phyloP scores from a whole-genome alignment of 2,113 vertebrate species.

The Stigmatopora nigra region DNA sequence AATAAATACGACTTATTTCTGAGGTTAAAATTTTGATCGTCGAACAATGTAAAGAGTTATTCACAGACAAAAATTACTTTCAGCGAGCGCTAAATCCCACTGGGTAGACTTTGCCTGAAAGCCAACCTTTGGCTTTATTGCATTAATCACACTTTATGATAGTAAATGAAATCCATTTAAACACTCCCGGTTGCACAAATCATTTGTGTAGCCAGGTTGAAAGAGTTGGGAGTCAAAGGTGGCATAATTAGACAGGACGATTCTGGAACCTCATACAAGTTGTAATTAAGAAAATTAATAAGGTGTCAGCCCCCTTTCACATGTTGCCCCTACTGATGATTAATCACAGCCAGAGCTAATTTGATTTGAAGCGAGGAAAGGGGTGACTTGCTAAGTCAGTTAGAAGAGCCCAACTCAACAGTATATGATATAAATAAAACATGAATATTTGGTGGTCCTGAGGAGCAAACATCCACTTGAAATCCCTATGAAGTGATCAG shows the following conservation, averaged over 20 bases:
- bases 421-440: conserved; percentile 72
- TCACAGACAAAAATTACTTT: not conserved
- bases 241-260: conserved; percentile 67
- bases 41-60: not conserved
- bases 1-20: not conserved
- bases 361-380: conserved; percentile 74
- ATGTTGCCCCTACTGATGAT: conserved; percentile 61
- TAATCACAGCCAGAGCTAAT: conserved; percentile 73
- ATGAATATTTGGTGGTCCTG: conserved; percentile 47
- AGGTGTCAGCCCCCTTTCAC: conserved; percentile 69
- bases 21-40: not conserved
- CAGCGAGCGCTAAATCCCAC: conserved; percentile 10
- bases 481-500: conserved; percentile 43
- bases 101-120: conserved; percentile 15
- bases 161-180: conserved; percentile 56
- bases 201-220: conserved; percentile 64
- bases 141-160: conserved; percentile 50
- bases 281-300: conserved; percentile 78
- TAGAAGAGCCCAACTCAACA: conserved; percentile 58
- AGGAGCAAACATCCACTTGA: conserved; percentile 41
- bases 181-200: conserved; percentile 59
- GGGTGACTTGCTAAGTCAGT: conserved; percentile 68
- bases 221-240: conserved; percentile 68
- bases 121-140: conserved; percentile 10
- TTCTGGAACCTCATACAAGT: conserved; percentile 72